These are phyloP conservation scores for Drosophila birchii DNA, from an alignment of 2,888 invertebrate genomes.

Conservation along the genomic window DNA sequence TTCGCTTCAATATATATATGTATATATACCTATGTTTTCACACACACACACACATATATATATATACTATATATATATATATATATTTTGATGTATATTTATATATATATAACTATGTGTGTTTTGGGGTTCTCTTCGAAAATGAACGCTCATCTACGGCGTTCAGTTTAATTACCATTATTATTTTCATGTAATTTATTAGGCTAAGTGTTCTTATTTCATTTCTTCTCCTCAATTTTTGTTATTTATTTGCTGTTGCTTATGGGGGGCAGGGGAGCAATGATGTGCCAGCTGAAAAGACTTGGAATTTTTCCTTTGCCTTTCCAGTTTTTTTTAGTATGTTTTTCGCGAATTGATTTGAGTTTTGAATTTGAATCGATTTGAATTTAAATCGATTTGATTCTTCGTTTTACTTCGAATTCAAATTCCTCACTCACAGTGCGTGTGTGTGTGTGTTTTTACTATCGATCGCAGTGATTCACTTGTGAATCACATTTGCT, in stretches of 20 bases:
- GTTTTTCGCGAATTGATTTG: constrained; percentile 8
- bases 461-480: constrained; percentile 32
- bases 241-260: background rate
- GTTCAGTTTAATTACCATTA: constrained; percentile 24
- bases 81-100: constrained; percentile 50
- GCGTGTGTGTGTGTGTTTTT: constrained; percentile 9
- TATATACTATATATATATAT: constrained; percentile 39
- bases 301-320: background rate
- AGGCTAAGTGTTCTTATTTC: constrained; percentile 61
- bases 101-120: constrained; percentile 42
- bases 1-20: constrained; percentile 43
- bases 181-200: constrained; percentile 55
- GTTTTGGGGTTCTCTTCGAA: constrained; percentile 21
- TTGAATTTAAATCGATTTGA: constrained; percentile 19
- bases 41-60: constrained; percentile 26
- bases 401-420: constrained; percentile 6
- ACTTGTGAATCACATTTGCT: constrained; percentile 38
- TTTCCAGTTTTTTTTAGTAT: background rate
- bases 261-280: constrained; percentile 8
- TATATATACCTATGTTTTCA: constrained; percentile 47
- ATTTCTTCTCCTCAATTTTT: constrained; percentile 1
- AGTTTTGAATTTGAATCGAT: constrained; percentile 2
- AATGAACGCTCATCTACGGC: background rate
- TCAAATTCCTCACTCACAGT: background rate
- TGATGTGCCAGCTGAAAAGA: constrained; percentile 17